Conservation (phyloP, 2,888 invertebrate genomes). For the Perizoma flavofasciatum region DNA sequence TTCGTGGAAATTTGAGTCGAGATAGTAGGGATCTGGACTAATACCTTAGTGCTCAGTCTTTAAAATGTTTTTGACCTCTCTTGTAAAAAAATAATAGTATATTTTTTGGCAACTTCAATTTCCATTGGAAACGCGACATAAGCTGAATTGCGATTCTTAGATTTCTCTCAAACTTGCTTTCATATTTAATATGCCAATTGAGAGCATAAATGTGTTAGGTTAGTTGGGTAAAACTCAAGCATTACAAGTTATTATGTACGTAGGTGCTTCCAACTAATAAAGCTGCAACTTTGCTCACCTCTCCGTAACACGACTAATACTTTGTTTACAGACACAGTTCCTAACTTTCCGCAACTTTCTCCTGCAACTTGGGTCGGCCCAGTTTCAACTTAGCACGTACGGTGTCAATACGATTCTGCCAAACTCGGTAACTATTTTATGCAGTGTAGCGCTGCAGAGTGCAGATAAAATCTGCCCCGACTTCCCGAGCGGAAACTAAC, state of each 20-base stretch:
- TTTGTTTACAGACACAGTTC: constrained; percentile 23
- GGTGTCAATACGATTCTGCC: constrained; percentile 58
- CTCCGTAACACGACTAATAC: constrained; percentile 19
- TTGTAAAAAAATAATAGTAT: too few relatives aligned
- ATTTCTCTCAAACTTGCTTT: too few relatives aligned
- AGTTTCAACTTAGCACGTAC: constrained; percentile 36
- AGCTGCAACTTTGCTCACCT: constrained; percentile 14
- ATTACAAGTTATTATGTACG: constrained; percentile 17
- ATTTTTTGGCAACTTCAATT: too few relatives aligned
- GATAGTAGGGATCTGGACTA: too few relatives aligned
- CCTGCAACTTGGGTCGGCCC: constrained; percentile 37
- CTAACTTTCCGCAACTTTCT: constrained; percentile 19
- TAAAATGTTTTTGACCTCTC: too few relatives aligned
- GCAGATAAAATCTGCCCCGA: constrained; percentile 40
- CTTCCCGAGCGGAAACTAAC: constrained; percentile 6
- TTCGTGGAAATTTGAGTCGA: too few relatives aligned
- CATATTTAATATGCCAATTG: too few relatives aligned
- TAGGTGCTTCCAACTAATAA: constrained; percentile 25
- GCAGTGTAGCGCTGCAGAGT: constrained; percentile 37
- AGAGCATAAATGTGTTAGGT: too few relatives aligned
- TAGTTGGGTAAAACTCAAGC: constrained; percentile 6
- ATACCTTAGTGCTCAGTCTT: too few relatives aligned
- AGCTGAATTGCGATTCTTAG: too few relatives aligned
- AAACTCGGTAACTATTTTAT: constrained; percentile 53
- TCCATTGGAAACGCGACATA: too few relatives aligned